Base-by-base conservation (phyloP, 2,888 invertebrate genomes). In the Chaetoderma sp. region DNA sequence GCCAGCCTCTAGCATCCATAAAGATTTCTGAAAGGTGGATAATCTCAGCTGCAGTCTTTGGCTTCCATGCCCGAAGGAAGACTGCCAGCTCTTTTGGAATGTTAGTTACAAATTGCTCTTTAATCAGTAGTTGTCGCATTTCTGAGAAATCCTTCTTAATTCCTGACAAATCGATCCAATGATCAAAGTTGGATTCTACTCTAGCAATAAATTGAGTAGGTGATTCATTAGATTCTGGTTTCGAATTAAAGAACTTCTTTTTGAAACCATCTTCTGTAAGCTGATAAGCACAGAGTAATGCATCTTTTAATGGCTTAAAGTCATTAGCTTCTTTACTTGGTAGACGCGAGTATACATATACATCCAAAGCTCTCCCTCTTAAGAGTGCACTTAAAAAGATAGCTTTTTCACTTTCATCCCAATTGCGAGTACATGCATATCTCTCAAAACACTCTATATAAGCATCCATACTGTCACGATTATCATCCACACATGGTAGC, bases 401-500 rank as follows among this genome's bases (percentile, higher is more conserved):
- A 5, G 39, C 23, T 25, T 28, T 44, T 10, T 44, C 25, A 3
- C 44, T 13, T 18, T n/a, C 25, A n/a, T 21, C 36, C 61, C 61
- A 61, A 13, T 61, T 61, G 30, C 39, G 50, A 30, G 21, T 10
- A 25, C 13, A 33, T 18, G 61, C 54, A 16, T 30, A 16, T 30
- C 61, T 21, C 25, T 61, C 61, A 61, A 61, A 61, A 4, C 61
- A 18, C 54, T 36, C 25, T 4, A 61, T 8, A 33, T 61, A 61
- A 27, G 52, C 30, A 23, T 61, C 61, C 25, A 61, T 61, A 13
- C 55, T 25, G 28, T 61, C 61, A 4, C 25, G 23, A 16, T 54
- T 28, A 18, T 61, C 52, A 25, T 61, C 61, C 33, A 55, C 30
- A 23, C 18, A 54, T 10, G 54, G 61, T 25, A 54, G 21, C 21